Percentiles rank a stretch among this genome's conserved stretches.
Conservation (phyloP, 2,797 vertebrate species). For the Spinibarbus caldwelli region DNA sequence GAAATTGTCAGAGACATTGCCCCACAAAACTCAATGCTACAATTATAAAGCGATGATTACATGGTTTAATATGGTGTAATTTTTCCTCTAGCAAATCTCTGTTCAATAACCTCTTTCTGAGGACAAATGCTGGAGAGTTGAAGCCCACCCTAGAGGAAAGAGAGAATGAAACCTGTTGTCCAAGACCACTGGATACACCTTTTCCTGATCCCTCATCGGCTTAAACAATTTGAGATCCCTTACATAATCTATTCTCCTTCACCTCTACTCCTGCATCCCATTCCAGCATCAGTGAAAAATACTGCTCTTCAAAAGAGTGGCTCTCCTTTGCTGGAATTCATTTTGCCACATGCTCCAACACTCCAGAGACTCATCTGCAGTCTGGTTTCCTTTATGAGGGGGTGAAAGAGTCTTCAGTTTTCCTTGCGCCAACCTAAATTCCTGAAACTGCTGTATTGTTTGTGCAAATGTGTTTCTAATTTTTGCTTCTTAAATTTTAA, state of each 20-base stretch:
- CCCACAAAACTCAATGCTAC: background rate
- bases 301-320: conserved; percentile 28
- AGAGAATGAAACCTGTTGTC: conserved; percentile 3
- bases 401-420: conserved; percentile 45
- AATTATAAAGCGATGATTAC: background rate
- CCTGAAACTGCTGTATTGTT: conserved; percentile 53
- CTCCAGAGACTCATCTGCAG: conserved; percentile 63
- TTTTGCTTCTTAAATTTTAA: conserved; percentile 44
- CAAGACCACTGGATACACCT: conserved; percentile 67
- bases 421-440: conserved; percentile 49
- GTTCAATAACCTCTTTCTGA: conserved; percentile 12
- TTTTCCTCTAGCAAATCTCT: conserved; percentile 30
- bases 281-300: conserved; percentile 60
- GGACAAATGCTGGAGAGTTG: conserved; percentile 1
- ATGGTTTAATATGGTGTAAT: background rate
- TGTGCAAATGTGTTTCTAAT: conserved; percentile 57
- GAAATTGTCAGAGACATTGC: background rate
- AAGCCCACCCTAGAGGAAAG: background rate
- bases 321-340: conserved; percentile 61
- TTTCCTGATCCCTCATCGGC: conserved; percentile 75
- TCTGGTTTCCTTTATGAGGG: conserved; percentile 52
- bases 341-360: conserved; percentile 65
- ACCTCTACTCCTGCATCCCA: conserved; percentile 60
- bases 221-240: conserved; percentile 69
- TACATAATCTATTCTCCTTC: conserved; percentile 71